Evolutionary conservation across 2,888 invertebrate genomes (phyloP), one percentile per base, ranked within the genome.

Genomic region (Serrognathus titanus): DNA sequence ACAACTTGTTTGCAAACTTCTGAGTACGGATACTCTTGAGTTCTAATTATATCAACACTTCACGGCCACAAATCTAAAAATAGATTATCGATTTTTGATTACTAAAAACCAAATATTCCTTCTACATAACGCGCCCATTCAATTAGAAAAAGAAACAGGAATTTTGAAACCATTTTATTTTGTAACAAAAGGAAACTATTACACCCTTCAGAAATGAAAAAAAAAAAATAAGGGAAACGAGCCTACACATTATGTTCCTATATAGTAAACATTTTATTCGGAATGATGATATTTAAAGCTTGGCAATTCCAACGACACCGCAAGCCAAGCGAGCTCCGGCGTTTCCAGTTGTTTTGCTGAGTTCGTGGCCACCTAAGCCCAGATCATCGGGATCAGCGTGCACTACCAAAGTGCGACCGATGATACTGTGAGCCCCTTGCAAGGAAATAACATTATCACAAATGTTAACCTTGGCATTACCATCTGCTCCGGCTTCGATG

Each of bases 371-470:
- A 35, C 96, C 96, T 61, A 86, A 78, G n/a, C 97, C 97, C 58
- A 97, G 80, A 78, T 97, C 97, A 79, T 97, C 97, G 0, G 87
- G 85, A 79, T 95, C 95, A 41, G 91, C 95, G 76, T 97, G 97
- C 6, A 97, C 91, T 46, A 94, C 94, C 64, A 93, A 78, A 4
- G 92, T 90, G 71, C 93, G 88, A 2, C 95, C 95, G 51, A 95
- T 77, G 69, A 95, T 87, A 78, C 83, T 92, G 73, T 89, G 81
- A 8, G 83, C 78, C 1, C 94, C 94, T 40, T 77, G 74, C 40
- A 91, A 78, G 1, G 87, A 85, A 63, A 90, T 87, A 36, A 79
- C 59, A 37, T 79, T 81, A 69, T 90, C 90, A 24, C 75, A 75
- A 31, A 89, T 84, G 31, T 82, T 76, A 13, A 90, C 80, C 69